Base-by-base conservation (phyloP, 2,113 vertebrate species). In the Silurus glanis region DNA sequence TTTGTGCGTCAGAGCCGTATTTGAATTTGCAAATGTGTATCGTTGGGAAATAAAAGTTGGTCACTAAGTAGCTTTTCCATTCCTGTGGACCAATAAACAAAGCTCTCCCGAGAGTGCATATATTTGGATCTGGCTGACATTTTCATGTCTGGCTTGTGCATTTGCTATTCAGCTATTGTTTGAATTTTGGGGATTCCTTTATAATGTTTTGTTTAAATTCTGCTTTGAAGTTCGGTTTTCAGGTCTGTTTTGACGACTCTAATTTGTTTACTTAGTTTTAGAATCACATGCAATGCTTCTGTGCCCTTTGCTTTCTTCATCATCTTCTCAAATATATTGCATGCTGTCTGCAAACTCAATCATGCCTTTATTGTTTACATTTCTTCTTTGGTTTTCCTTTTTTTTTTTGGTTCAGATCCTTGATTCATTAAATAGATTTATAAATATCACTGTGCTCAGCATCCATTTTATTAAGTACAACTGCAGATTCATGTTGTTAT, bases 41-140 rank as follows among this genome's bases (percentile, higher is more conserved):
- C 55, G 4, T 37, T 80, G 9, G 16, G 25, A 59, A 59, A 9
- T 59, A 2, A 59, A 80, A 19, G 28, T 61, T 47, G 28, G 16
- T 37, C 5, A 75, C 47, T 6, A 53, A 76, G 56, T 61, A 12
- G 28, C 17, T 80, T 23, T 61, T 79, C 28, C 47, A 13, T 12
- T 28, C 59, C 49, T 25, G 71, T n/a, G n/a, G n/a, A 7, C 14
- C 4, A 58, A 80, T 37, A 79, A 28, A 56, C 9, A 19, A 9
- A 58, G 6, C 55, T 80, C 25, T 80, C 45, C 37, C 37, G 25
- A 9, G 76, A 80, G 25, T 23, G 56, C 28, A 61, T 56, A 25
- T 78, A 61, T 45, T 61, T 45, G 28, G 17, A 59, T 78, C 51
- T 56, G 74, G 74, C n/a, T 55, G 74, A 25, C 74, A 76, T 76